Evolutionary conservation across 2,888 invertebrate genomes (phyloP), one percentile per base, ranked within the genome.

Genomic region (Halictus quadricinctus): DNA sequence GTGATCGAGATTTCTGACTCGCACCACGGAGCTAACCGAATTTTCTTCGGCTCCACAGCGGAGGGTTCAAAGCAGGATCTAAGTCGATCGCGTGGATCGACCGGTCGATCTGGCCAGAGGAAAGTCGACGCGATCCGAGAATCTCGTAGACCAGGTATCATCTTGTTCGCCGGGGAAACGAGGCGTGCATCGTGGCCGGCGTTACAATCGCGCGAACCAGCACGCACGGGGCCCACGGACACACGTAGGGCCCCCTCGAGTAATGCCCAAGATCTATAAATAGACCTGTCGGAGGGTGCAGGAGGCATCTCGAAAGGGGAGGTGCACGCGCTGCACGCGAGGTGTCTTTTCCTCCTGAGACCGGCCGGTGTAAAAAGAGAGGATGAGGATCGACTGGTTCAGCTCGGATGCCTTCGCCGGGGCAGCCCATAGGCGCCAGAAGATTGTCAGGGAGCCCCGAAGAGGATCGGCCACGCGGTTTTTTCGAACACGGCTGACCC

Each of bases 181-280:
- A 82, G 86, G 75, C 81, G 80, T 70, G 64, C 72, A 78, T 66
- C 69, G 80, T 80, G 69, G 75, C 72, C 83, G 79, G 72, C 72
- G 88, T 81, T 84, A 86, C 80, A 79, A 69, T 85, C 79, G 80
- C 69, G 77, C 74, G 79, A 76, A 70, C 64, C 76, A 60, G 74
- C 79, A 76, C 58, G 80, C 84, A 80, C 73, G 81, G 77, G 76
- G 74, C n/a, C 46, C 48, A 29, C 84, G 72, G 66, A 69, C 82
- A 72, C 84, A 83, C 80, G 80, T 81, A 84, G 83, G 60, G 76
- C 76, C 75, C 86, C 91, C 66, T 66, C 66, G 90, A 90, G 91
- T 92, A 92, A 92, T 92, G 91, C 79, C 82, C 87, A 78, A 82
- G 87, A 88, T 89, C 91, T 90, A 90, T 91, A 90, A 90, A 90